Evolutionary conservation across 2,888 invertebrate species (phyloP).

Genomic region (Rhodophaea formosa): DNA sequence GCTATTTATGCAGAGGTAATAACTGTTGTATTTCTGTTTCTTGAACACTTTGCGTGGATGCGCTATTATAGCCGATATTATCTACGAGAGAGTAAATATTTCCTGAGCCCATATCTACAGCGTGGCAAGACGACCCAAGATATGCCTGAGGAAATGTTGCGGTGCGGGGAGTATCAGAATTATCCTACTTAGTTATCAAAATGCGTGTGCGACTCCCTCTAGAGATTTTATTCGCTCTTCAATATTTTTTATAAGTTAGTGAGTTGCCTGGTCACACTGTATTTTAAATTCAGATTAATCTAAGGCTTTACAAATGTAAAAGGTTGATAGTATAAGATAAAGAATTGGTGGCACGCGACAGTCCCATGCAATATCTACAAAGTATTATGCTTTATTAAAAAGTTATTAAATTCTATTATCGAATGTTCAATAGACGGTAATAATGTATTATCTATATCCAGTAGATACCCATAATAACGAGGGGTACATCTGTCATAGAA

Average conservation of each 20-base stretch:
- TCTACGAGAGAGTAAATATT: background rate
- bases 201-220: too few species aligned
- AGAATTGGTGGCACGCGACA: background rate
- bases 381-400: background rate
- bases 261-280: too few species aligned
- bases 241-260: too few species aligned
- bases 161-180: too few species aligned
- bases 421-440: background rate
- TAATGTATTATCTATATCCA: background rate
- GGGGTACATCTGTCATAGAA: background rate
- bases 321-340: background rate
- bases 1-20: constrained; percentile 25
- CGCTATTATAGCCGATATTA: constrained; percentile 9
- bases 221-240: too few species aligned
- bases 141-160: too few species aligned
- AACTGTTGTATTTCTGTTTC: constrained; percentile 18
- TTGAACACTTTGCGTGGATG: constrained; percentile 27
- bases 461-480: background rate
- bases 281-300: background rate
- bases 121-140: too few species aligned
- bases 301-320: background rate
- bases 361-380: background rate
- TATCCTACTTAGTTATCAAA: too few species aligned
- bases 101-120: background rate
- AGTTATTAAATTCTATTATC: background rate